phyloP scores from a whole-genome alignment of 2,888 invertebrate species.

The Ophraella communa region DNA sequence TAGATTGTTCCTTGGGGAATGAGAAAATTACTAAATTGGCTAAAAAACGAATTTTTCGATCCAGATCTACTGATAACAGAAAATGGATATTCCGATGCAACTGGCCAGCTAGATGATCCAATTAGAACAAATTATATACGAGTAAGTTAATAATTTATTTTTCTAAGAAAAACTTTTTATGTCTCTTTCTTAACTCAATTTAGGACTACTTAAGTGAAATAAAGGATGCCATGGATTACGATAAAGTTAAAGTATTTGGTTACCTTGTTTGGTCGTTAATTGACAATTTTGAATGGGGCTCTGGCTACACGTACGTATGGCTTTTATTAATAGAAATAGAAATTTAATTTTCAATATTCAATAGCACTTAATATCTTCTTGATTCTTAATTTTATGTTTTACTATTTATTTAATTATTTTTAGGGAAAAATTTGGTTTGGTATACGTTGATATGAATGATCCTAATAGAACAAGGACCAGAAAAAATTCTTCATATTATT shows the following conservation, averaged over 20 bases:
- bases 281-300: conserved; percentile 69
- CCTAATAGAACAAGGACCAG: conserved; percentile 17
- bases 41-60: conserved; percentile 9
- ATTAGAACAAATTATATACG: conserved; percentile 11
- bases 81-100: conserved; percentile 15
- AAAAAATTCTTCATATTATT: conserved; percentile 19
- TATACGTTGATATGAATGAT: conserved; percentile 14
- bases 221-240: conserved; percentile 48
- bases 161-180: too few species aligned
- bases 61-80: conserved; percentile 13
- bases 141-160: background rate
- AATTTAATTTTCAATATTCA: too few species aligned
- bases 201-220: conserved; percentile 43
- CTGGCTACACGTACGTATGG: conserved; percentile 60
- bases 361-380: too few species aligned
- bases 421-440: conserved; percentile 15
- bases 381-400: background rate
- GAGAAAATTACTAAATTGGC: conserved; percentile 10
- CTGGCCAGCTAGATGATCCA: conserved; percentile 15
- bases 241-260: conserved; percentile 61
- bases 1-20: conserved; percentile 18
- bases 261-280: conserved; percentile 69
- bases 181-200: too few species aligned
- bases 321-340: background rate
- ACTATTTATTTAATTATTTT: too few species aligned